Conservation (phyloP, 1,140 invertebrate species). For the Tetraneura akinire region DNA sequence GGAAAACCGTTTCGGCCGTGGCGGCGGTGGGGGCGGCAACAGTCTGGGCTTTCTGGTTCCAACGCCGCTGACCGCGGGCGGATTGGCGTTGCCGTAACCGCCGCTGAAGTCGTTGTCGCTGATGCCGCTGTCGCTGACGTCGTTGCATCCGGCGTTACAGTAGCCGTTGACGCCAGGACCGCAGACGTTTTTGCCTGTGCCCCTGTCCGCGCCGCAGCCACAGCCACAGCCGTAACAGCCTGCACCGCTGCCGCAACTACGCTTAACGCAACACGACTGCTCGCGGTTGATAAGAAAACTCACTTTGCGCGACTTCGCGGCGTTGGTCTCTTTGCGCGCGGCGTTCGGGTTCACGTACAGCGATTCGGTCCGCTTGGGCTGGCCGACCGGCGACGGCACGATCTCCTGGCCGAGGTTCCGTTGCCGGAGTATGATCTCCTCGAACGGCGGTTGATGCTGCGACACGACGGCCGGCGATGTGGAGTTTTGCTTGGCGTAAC, state of each 20-base stretch:
- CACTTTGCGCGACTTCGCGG: conserved; percentile 53
- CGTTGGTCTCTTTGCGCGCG: conserved; percentile 53
- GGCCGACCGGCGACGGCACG: conserved; percentile 70
- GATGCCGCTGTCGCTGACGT: too few species aligned
- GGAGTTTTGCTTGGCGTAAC: conserved; percentile 51
- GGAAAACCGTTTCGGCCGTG: neutral
- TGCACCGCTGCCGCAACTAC: neutral
- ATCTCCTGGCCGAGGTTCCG: conserved; percentile 82
- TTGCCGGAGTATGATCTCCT: conserved; percentile 77
- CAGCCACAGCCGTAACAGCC: neutral
- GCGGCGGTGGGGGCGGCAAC: neutral
- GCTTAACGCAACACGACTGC: neutral
- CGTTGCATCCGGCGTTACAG: too few species aligned
- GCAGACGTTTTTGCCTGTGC: too few species aligned
- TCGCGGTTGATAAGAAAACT: conserved; percentile 20
- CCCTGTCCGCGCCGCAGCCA: neutral
- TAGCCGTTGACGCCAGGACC: too few species aligned
- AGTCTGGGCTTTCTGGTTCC: neutral
- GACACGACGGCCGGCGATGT: conserved; percentile 59
- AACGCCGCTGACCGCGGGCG: neutral
- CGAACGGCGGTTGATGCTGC: conserved; percentile 66
- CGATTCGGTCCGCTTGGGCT: conserved; percentile 87
- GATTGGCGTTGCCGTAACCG: too few species aligned
- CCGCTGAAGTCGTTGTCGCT: too few species aligned
- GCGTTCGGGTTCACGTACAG: conserved; percentile 54